These are phyloP conservation scores for Atta texana DNA, from an alignment of 1,140 invertebrate genomes.

Conservation along the genomic window DNA sequence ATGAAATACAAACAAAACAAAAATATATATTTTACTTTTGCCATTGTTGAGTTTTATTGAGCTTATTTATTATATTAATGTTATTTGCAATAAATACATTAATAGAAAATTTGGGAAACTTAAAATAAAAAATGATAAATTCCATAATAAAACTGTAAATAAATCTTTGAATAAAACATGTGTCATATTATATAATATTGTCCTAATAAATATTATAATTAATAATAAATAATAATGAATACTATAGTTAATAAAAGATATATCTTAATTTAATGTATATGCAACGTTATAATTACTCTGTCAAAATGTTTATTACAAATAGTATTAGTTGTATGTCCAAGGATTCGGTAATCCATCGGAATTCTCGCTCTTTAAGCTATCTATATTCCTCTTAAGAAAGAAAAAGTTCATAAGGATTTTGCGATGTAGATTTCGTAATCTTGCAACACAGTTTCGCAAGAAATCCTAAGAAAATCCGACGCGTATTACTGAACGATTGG, in stretches of 20 bases:
- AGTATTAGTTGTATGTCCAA: neutral
- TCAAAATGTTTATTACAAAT: conserved; percentile 1
- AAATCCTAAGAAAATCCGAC: conserved; percentile 35
- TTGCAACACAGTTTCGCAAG: conserved; percentile 2
- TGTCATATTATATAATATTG: neutral
- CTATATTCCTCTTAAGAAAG: neutral
- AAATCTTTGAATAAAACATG: neutral
- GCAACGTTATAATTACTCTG: neutral
- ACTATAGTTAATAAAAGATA: neutral
- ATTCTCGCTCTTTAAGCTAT: neutral
- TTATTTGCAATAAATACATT: neutral
- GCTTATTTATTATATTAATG: neutral
- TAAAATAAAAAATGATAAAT: neutral
- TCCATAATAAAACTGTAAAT: neutral
- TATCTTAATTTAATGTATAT: neutral
- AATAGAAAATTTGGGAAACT: neutral
- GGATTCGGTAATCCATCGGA: neutral
- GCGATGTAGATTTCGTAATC: neutral
- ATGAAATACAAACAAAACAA: neutral
- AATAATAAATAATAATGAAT: neutral
- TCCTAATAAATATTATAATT: neutral
- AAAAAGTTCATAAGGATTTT: neutral
- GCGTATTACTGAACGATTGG: conserved; percentile 19
- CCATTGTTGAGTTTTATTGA: neutral
- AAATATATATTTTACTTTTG: neutral